Evolutionary conservation across 2,797 vertebrate genomes (phyloP).

Genomic region (Lacerta viridis): DNA sequence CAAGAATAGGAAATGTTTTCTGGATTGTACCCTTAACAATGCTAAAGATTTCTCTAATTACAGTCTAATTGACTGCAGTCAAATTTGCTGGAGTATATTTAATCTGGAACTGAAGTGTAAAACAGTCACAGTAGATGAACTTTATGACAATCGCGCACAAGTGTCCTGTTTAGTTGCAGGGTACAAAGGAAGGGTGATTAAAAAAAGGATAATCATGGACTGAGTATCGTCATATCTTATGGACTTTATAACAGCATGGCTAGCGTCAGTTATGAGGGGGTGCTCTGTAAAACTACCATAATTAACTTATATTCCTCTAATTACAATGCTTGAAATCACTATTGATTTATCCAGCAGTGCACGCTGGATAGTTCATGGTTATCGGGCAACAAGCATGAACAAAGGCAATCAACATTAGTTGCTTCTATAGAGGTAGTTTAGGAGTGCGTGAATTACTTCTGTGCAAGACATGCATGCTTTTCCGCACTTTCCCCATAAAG

Average conservation of each 20-base stretch:
- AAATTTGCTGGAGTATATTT: constrained; percentile 55
- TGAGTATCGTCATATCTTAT: constrained; percentile 38
- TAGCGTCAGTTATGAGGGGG: constrained; percentile 39
- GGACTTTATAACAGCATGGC: constrained; percentile 17
- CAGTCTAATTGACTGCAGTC: constrained; percentile 52
- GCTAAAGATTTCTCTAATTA: constrained; percentile 59
- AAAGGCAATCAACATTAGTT: constrained; percentile 35
- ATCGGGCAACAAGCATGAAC: constrained; percentile 13
- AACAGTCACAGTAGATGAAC: constrained; percentile 33
- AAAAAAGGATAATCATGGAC: constrained; percentile 37
- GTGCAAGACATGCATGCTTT: background rate
- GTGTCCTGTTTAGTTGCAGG: constrained; percentile 38
- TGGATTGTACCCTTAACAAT: constrained; percentile 34
- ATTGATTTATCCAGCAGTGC: constrained; percentile 29
- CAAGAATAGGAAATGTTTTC: constrained; percentile 50
- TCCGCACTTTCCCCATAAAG: background rate
- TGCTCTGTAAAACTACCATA: constrained; percentile 39
- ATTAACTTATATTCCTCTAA: constrained; percentile 44
- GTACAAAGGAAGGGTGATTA: constrained; percentile 25
- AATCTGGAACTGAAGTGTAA: constrained; percentile 48
- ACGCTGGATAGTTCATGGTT: constrained; percentile 14
- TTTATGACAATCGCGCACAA: constrained; percentile 44
- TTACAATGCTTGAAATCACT: constrained; percentile 47
- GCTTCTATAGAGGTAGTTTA: background rate
- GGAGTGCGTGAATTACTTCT: background rate